Evolutionary conservation across 2,888 invertebrate genomes (phyloP), one percentile per base, ranked within the genome.

Genomic region (Sycophila texana): DNA sequence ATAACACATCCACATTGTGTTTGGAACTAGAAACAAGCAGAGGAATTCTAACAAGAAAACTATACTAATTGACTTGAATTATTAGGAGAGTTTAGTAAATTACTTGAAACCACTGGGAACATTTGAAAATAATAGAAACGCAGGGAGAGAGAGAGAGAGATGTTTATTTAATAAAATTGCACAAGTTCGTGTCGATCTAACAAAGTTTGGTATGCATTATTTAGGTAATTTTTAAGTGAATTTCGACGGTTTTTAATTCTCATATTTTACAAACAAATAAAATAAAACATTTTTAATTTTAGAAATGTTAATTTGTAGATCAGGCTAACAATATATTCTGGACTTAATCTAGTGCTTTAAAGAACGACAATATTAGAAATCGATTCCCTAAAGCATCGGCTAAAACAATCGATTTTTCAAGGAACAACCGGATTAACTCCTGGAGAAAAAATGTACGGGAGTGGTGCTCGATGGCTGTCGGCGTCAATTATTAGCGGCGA

Each of bases 141-240:
- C 53, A 4, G 1, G 18, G 3, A 10, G 16, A 20, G 57, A 26
- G 55, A 57, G 30, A 70, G 65, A 73, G 20, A 20, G 14, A 70
- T 72, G 73, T 73, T 77, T 77, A 72, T 72, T 66, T 73, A 67
- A 73, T 73, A 66, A 55, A 61, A 67, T 51, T 16, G 39, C n/a
- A 66, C 39, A 77, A 77, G 60, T 77, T 65, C 18, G n/a, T 20
- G n/a, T 71, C 57, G 51, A 39, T n/a, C n/a, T n/a, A n/a, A n/a
- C 39, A 39, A 63, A 61, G 47, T 30, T 51, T 22, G 20, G 10
- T 60, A 14, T 14, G 7, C n/a, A n/a, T 4, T 53, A 53, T n/a
- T 0, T 53, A 16, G 0, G 4, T 53, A 16, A 53, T 4, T 4
- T 53, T 53, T 53, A n/a, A 53, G 53, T 53, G 5, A 14, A 10